These are phyloP conservation scores for Sciurus vulgaris DNA, from an alignment of 2,797 vertebrate genomes.

Conservation along the genomic window DNA sequence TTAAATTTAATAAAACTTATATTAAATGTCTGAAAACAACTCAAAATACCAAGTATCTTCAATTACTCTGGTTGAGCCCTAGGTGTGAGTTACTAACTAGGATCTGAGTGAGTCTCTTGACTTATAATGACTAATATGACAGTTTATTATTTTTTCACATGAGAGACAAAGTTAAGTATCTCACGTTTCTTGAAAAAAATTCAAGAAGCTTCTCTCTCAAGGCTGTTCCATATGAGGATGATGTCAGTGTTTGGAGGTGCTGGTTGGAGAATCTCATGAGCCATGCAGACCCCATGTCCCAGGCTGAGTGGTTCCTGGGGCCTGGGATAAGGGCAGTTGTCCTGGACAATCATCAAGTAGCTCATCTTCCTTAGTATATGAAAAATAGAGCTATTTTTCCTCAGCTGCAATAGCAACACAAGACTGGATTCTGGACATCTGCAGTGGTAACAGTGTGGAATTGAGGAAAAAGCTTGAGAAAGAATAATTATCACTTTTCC, in stretches of 20 bases:
- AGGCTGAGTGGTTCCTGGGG: not conserved
- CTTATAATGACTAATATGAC: not conserved
- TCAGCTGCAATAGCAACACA: slow-evolving; percentile 17
- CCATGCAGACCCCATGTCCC: not conserved
- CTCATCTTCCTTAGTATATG: slow-evolving; percentile 36
- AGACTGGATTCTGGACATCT: not conserved
- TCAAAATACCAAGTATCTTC: not conserved
- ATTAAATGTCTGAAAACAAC: not conserved
- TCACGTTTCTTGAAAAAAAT: slow-evolving; percentile 37
- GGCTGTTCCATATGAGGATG: not conserved
- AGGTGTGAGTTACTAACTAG: not conserved
- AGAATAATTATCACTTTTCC: not conserved
- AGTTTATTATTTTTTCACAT: slow-evolving; percentile 8
- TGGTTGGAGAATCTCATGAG: not conserved
- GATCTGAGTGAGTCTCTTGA: not conserved
- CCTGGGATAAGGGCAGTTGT: not conserved
- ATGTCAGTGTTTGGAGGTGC: not conserved
- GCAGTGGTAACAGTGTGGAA: not conserved
- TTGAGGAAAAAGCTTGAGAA: not conserved
- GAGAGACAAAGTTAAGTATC: not conserved
- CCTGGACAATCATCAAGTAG: not conserved
- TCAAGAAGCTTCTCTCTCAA: not conserved
- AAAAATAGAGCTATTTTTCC: slow-evolving; percentile 19
- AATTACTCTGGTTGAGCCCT: slow-evolving; percentile 15
- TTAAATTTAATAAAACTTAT: slow-evolving; percentile 36